Evolutionary conservation across 2,888 invertebrate species (phyloP), one percentile per base, ranked within the genome.

Genomic region (Oasisia sp.): DNA sequence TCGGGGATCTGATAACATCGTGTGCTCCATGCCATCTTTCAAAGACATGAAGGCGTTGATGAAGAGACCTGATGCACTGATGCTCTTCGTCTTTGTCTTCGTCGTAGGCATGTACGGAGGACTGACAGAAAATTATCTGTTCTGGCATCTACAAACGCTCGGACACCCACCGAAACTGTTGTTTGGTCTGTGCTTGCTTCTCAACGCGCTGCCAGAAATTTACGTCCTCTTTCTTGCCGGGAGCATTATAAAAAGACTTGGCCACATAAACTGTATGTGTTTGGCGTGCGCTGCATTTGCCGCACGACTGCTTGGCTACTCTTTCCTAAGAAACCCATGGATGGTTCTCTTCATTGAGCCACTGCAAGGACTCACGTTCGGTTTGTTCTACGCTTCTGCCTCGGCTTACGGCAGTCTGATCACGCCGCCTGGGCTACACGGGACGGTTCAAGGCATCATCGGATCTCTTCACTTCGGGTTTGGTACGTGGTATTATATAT

Each of bases 391-490:
- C 98, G 98, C 98, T 32, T 98, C 98, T 89, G 98, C 98, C 0
- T 98, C 98, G 11, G 98, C 98, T 0, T 98, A 98, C 96, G 98
- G 98, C 95, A 98, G 98, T 27, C 97, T 98, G 96, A 96, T 98
- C 94, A 98, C 98, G 0, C 98, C 98, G 0, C 98, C 98, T 95
- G 98, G 97, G 95, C 97, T 98, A 94, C 97, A 98, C 92, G 98
- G 98, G 8, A 98, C 98, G 0, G 97, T 98, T 92, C 98, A 98
- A 95, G 98, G 98, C 32, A 97, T 98, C 0, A 97, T 98, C 91
- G 98, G 98, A 94, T 98, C 98, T 97, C 97, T 98, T 2, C 98
- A 98, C 96, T 98, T 98, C 96, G 98, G 98, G 96, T 97, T 98
- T 95, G 98, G 98, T 98, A 96, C 96, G 96, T 94, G 32, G 89